A percentile compares a stretch with the other conserved stretches of the same genome.
Evolutionary conservation across 1,140 invertebrate species (phyloP).

Genomic region (Macrobrachium nipponense): DNA sequence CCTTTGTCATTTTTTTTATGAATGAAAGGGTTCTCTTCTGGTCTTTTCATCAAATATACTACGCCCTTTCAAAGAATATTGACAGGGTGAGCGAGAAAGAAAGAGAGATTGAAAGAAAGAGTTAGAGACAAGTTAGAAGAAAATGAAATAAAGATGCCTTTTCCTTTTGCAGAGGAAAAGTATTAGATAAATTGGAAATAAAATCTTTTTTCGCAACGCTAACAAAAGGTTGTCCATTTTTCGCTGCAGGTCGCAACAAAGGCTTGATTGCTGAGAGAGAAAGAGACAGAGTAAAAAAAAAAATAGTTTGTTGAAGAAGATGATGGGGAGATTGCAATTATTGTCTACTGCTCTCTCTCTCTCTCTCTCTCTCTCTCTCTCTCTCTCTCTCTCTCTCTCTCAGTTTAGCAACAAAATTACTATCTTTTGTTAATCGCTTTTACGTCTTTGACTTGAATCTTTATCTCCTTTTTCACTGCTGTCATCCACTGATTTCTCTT

Average conservation of each 20-base stretch:
- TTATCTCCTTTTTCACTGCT: background rate
- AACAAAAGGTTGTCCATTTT: too few relatives aligned
- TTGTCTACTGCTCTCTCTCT: conserved; percentile 38
- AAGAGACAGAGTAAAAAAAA: conserved; percentile 35
- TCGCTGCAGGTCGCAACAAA: too few relatives aligned
- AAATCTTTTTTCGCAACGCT: too few relatives aligned
- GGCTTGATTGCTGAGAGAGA: background rate
- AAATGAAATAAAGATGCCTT: too few relatives aligned
- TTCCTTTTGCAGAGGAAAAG: background rate
- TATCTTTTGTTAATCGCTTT: too few relatives aligned
- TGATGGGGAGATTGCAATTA: conserved; percentile 20
- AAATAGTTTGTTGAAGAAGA: background rate
- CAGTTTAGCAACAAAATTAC: too few relatives aligned
- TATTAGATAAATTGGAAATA: background rate
- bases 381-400: conserved; percentile 14
- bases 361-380: conserved; percentile 42
- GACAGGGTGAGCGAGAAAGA: background rate
- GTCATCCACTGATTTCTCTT: background rate
- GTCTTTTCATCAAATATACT: background rate
- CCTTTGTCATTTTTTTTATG: too few relatives aligned
- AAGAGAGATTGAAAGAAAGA: background rate
- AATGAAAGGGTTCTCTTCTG: background rate
- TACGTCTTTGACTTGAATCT: background rate
- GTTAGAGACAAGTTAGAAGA: background rate
- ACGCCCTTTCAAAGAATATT: background rate